A percentile compares a stretch with the other conserved stretches of the same genome.
These are phyloP conservation scores for Dissostichus mawsoni DNA, from an alignment of 2,113 vertebrate species.

Conservation along the genomic window DNA sequence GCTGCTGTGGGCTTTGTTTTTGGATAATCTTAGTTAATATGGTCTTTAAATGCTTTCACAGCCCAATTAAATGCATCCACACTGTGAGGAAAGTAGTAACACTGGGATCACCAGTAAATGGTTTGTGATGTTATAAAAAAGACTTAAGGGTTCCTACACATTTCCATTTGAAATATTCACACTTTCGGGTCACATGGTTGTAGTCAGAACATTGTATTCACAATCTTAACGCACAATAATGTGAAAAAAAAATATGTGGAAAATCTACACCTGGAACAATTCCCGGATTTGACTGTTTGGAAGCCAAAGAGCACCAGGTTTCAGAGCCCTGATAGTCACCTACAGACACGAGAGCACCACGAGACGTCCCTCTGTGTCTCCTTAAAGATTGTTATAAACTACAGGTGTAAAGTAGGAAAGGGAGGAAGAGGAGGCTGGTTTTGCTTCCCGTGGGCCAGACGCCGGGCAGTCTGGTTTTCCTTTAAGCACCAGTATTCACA, in stretches of 20 bases:
- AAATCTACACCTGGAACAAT: background rate
- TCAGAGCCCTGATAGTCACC: conserved; percentile 4
- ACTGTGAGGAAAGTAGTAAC: background rate
- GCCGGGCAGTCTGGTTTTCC: background rate
- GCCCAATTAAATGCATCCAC: background rate
- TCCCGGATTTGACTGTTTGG: too few species aligned
- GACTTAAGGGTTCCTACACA: background rate
- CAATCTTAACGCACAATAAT: background rate
- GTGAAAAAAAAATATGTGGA: background rate
- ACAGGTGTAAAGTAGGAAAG: background rate
- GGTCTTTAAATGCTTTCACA: background rate
- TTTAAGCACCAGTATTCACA: conserved; percentile 50
- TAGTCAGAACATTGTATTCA: background rate
- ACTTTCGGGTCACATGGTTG: background rate
- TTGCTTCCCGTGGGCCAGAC: conserved; percentile 30
- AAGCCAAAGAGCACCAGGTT: conserved; percentile 38
- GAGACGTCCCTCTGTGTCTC: background rate
- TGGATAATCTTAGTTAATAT: background rate
- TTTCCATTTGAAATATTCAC: background rate
- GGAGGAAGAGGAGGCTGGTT: background rate
- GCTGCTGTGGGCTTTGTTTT: background rate
- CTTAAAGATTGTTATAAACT: conserved; percentile 12
- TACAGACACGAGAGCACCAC: conserved; percentile 13
- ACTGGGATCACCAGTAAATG: conserved; percentile 23
- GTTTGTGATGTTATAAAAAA: background rate